Conservation (phyloP, 2,797 vertebrate species). For the Leptoclinus maculatus region DNA sequence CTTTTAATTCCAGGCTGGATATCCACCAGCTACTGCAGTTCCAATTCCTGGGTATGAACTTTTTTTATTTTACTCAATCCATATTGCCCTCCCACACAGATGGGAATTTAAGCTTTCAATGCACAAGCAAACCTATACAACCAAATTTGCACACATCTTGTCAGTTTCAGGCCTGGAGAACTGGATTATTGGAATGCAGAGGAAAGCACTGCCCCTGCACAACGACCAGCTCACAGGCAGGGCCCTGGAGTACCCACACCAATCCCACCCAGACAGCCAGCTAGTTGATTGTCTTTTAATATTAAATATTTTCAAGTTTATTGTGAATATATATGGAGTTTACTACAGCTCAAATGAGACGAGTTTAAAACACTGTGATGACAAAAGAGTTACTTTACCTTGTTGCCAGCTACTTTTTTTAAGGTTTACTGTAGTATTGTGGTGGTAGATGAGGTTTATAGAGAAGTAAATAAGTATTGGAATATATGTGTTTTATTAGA, state of each 20-base stretch:
- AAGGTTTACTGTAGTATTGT: neutral
- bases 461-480: constrained; percentile 3
- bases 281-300: constrained; percentile 12
- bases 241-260: constrained; percentile 82
- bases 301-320: neutral
- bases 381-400: neutral
- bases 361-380: constrained; percentile 34
- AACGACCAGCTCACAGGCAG: constrained; percentile 53
- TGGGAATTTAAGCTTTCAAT: neutral
- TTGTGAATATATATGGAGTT: constrained; percentile 15
- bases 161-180: constrained; percentile 74
- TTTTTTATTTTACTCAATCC: neutral
- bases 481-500: constrained; percentile 20
- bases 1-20: constrained; percentile 57
- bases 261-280: constrained; percentile 56
- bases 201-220: neutral
- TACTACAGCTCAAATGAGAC: neutral
- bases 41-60: constrained; percentile 68
- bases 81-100: neutral
- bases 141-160: neutral
- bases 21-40: constrained; percentile 29
- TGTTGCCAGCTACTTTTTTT: neutral
- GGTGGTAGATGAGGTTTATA: constrained; percentile 7
- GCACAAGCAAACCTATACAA: neutral
- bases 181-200: constrained; percentile 64